Conservation (phyloP, 1,140 invertebrate genomes). For the Heliothis subflexa region DNA sequence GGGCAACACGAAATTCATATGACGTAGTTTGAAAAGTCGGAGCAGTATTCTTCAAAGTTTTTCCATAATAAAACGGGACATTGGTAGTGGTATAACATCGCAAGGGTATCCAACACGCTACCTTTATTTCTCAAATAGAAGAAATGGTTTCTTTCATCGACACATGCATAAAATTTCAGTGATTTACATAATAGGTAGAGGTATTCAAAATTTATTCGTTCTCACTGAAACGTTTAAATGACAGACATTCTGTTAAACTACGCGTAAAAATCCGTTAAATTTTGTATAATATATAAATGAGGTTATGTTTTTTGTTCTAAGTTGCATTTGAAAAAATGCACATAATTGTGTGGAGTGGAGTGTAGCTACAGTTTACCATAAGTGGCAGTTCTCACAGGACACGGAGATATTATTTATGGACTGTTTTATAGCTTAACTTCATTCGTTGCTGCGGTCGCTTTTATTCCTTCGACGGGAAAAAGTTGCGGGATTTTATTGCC, state of each 20-base stretch:
- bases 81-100: slow-evolving; percentile 45
- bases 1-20: slow-evolving; percentile 64
- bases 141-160: slow-evolving; percentile 43
- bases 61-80: slow-evolving; percentile 66
- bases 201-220: slow-evolving; percentile 66
- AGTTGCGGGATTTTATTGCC: slow-evolving; percentile 84
- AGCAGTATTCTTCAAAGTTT: slow-evolving; percentile 62
- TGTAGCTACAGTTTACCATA: slow-evolving; percentile 59
- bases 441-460: slow-evolving; percentile 83
- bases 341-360: slow-evolving; percentile 70
- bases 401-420: slow-evolving; percentile 84
- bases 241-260: slow-evolving; percentile 73
- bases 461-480: slow-evolving; percentile 84
- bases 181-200: slow-evolving; percentile 61
- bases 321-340: slow-evolving; percentile 8
- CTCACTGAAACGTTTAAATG: slow-evolving; percentile 55
- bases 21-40: slow-evolving; percentile 65
- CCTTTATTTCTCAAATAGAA: slow-evolving; percentile 49
- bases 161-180: slow-evolving; percentile 61
- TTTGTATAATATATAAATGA: slow-evolving; percentile 51
- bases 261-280: slow-evolving; percentile 69
- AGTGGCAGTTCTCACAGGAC: slow-evolving; percentile 79
- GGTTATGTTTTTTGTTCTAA: slow-evolving; percentile 51
- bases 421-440: slow-evolving; percentile 85
- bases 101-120: slow-evolving; percentile 41